Conservation (phyloP, 2,797 vertebrate genomes). For the Erithacus rubecula region DNA sequence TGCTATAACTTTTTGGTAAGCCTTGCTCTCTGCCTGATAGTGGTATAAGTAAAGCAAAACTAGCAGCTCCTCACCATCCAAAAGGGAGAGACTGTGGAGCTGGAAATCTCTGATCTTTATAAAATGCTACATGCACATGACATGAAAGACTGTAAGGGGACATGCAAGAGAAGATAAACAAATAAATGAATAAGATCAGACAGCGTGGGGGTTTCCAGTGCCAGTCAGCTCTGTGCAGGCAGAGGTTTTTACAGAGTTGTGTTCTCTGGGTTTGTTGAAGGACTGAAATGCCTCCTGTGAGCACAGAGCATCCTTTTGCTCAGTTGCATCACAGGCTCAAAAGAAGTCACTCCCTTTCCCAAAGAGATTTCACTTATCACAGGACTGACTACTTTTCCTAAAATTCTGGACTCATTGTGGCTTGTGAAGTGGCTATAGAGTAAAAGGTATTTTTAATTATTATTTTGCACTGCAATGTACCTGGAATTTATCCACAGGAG, state of each 20-base stretch:
- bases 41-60: not conserved
- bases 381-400: not conserved
- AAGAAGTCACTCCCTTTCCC: not conserved
- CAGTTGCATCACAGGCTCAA: not conserved
- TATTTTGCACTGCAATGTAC: not conserved
- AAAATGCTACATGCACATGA: not conserved
- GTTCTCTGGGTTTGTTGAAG: not conserved
- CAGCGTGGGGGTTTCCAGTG: rapidly evolving
- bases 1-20: not conserved
- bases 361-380: not conserved
- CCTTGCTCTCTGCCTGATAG: not conserved
- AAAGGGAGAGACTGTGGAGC: not conserved
- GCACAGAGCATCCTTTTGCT: not conserved
- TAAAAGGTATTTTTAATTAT: not conserved
- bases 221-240: not conserved
- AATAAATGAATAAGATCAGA: not conserved
- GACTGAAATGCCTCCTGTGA: not conserved
- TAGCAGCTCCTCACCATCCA: rapidly evolving
- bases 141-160: not conserved
- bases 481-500: not conserved
- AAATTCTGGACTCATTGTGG: not conserved
- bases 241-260: not conserved
- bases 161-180: not conserved
- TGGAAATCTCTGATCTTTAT: not conserved
- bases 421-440: not conserved